These are phyloP conservation scores for Netta rufina DNA, from an alignment of 2,797 vertebrate genomes.

Conservation along the genomic window DNA sequence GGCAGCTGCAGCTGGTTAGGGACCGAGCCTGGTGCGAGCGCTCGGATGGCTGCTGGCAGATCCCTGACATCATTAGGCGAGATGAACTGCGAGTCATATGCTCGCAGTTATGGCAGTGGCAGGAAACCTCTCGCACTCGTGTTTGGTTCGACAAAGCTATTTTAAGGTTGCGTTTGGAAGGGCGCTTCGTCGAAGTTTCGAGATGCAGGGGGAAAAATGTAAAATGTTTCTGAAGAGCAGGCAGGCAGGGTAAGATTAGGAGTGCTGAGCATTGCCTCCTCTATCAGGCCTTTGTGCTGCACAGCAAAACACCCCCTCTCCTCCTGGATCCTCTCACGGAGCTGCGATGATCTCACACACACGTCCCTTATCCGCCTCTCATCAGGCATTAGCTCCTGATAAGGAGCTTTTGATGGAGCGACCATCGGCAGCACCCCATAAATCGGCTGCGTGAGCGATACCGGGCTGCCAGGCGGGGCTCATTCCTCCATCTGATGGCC, in stretches of 20 bases:
- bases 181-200: background rate
- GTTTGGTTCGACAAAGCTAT: slow-evolving; percentile 71
- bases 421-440: background rate
- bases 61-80: slow-evolving; percentile 70
- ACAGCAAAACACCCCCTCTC: background rate
- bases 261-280: background rate
- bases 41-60: slow-evolving; percentile 70
- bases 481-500: background rate
- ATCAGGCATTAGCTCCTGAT: background rate
- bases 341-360: background rate
- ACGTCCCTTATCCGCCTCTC: background rate
- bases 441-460: background rate
- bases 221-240: slow-evolving; percentile 15
- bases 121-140: slow-evolving; percentile 61
- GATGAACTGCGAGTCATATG: slow-evolving; percentile 71
- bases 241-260: slow-evolving; percentile 20
- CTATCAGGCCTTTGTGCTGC: background rate
- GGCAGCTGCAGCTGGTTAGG: slow-evolving; percentile 74
- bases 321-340: background rate
- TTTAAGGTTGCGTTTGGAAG: slow-evolving; percentile 31
- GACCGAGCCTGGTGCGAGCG: slow-evolving; percentile 47
- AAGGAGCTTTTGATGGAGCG: background rate
- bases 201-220: background rate
- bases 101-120: slow-evolving; percentile 65
- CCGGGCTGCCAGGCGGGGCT: background rate